These are phyloP conservation scores for Anastatus disparis DNA, from an alignment of 1,140 invertebrate species.

Conservation along the genomic window DNA sequence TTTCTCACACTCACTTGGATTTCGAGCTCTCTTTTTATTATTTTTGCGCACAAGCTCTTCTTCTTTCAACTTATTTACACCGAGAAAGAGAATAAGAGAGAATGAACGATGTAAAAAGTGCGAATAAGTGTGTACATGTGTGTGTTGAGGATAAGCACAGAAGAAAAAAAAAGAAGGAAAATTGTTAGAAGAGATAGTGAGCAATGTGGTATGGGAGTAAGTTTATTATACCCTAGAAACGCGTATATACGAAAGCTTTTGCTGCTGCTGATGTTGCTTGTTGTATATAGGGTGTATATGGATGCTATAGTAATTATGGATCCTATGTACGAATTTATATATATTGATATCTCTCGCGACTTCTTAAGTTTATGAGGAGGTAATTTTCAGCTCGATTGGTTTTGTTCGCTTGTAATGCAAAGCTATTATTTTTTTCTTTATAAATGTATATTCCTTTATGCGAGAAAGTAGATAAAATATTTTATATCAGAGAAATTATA, in stretches of 20 bases:
- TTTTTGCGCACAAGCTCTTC: neutral
- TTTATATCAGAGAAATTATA: too few relatives aligned
- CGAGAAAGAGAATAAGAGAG: neutral
- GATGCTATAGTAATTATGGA: too few relatives aligned
- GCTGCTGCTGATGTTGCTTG: neutral
- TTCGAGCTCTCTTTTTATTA: slow-evolving; percentile 35
- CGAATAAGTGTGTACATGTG: neutral
- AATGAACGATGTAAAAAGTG: slow-evolving; percentile 24
- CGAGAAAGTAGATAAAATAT: too few relatives aligned
- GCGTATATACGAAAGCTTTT: neutral
- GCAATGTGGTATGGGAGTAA: neutral
- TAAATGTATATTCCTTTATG: too few relatives aligned
- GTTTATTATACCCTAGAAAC: slow-evolving; percentile 23
- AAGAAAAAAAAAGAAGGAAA: slow-evolving; percentile 27
- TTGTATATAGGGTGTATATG: neutral
- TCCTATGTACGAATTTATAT: neutral
- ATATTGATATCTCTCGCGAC: neutral
- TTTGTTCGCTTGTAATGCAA: neutral
- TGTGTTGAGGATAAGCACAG: neutral
- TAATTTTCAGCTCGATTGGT: neutral
- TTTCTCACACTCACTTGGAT: slow-evolving; percentile 62
- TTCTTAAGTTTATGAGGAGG: slow-evolving; percentile 9
- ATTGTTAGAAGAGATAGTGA: slow-evolving; percentile 8
- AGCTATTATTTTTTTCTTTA: too few relatives aligned
- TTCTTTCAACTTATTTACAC: slow-evolving; percentile 18